Conservation (phyloP, 2,797 vertebrate species). For the Sebastes oblongus region DNA sequence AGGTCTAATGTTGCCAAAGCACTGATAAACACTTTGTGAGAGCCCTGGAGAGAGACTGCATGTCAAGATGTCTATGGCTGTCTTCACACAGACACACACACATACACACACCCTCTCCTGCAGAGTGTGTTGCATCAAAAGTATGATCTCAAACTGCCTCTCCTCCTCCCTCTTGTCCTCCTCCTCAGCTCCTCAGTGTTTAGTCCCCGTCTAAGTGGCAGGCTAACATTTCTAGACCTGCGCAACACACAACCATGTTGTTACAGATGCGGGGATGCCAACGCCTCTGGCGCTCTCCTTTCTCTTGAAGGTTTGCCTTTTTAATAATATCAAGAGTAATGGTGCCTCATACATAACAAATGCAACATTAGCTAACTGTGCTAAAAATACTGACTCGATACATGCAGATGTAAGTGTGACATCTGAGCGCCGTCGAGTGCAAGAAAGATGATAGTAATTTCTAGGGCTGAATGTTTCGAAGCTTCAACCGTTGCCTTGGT, state of each 20-base stretch:
- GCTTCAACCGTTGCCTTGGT: too few relatives aligned
- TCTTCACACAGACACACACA: neutral
- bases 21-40: constrained; percentile 55
- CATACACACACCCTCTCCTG: neutral
- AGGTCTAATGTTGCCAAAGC: constrained; percentile 58
- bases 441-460: neutral
- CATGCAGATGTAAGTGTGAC: neutral
- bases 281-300: constrained; percentile 14
- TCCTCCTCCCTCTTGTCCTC: neutral
- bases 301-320: constrained; percentile 42
- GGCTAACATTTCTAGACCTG: constrained; percentile 29
- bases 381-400: constrained; percentile 26
- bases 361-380: constrained; percentile 62
- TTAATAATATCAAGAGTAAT: constrained; percentile 65
- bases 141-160: constrained; percentile 20
- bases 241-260: constrained; percentile 9
- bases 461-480: too few relatives aligned
- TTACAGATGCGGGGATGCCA: constrained; percentile 2
- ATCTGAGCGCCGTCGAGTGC: neutral
- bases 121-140: constrained; percentile 31
- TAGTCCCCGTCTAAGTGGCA: constrained; percentile 25
- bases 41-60: constrained; percentile 46
- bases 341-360: constrained; percentile 52
- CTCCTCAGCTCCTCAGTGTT: constrained; percentile 30
- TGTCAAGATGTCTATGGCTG: constrained; percentile 39